phyloP scores from a whole-genome alignment of 2,113 vertebrate genomes.

The Nothoprocta perdicaria region DNA sequence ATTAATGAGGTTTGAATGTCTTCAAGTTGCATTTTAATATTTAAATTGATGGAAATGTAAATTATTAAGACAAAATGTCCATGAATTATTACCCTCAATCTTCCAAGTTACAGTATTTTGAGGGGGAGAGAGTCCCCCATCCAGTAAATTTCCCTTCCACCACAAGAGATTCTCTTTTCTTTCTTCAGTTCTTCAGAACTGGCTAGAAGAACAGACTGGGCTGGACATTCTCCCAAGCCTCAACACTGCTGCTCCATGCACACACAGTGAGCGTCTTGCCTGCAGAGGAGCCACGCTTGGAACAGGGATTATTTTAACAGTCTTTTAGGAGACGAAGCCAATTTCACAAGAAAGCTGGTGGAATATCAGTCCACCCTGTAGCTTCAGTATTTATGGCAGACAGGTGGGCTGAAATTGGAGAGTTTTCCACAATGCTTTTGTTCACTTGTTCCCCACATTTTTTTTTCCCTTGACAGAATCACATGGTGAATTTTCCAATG shows the following conservation, averaged over 20 bases:
- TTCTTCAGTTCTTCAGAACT: neutral
- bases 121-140: neutral
- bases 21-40: constrained; percentile 35
- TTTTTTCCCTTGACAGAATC: neutral
- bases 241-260: neutral
- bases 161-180: neutral
- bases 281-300: neutral
- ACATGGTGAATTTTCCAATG: neutral
- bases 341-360: neutral
- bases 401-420: neutral
- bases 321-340: neutral
- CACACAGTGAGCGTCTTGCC: fast-evolving
- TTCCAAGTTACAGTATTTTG: neutral
- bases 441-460: neutral
- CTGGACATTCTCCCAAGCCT: neutral
- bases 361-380: neutral
- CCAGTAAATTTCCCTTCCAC: neutral
- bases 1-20: neutral
- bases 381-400: neutral
- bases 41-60: constrained; percentile 22
- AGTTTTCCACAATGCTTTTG: neutral
- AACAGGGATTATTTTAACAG: neutral
- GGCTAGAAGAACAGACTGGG: neutral
- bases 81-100: neutral
- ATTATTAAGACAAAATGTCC: constrained; percentile 16